Evolutionary conservation across 1,140 invertebrate species (phyloP).

Genomic region (Tigriopus japonicus): DNA sequence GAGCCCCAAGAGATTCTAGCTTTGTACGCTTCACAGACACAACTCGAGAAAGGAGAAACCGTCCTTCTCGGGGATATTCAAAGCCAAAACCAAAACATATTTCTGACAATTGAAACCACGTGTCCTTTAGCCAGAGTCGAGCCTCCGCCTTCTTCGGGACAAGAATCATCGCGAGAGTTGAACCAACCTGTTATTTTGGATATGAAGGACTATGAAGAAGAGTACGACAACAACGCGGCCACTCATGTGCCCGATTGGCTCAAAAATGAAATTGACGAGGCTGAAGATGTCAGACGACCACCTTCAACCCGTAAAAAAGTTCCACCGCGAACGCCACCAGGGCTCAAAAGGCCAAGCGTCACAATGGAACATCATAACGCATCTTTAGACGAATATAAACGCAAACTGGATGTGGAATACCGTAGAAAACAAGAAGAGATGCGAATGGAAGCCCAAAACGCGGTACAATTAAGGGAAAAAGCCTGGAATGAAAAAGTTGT

Average conservation of each 20-base stretch:
- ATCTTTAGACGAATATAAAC: neutral
- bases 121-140: slow-evolving; percentile 29
- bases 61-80: slow-evolving; percentile 35
- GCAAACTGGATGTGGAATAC: neutral
- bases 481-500: slow-evolving; percentile 17
- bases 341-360: neutral
- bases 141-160: slow-evolving; percentile 6
- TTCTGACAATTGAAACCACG: slow-evolving; percentile 41
- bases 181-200: slow-evolving; percentile 17
- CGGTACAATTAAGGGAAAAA: slow-evolving; percentile 15
- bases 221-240: neutral
- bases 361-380: neutral
- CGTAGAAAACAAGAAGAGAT: neutral
- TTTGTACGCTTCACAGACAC: slow-evolving; percentile 36
- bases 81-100: slow-evolving; percentile 36
- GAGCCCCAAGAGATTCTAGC: slow-evolving; percentile 33
- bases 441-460: neutral
- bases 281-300: slow-evolving; percentile 14
- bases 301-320: neutral
- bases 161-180: slow-evolving; percentile 21
- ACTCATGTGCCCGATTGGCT: slow-evolving; percentile 25
- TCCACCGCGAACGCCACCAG: too few relatives aligned
- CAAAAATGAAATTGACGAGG: slow-evolving; percentile 26
- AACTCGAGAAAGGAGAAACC: slow-evolving; percentile 34
- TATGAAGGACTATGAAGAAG: neutral